A percentile compares a stretch with the other conserved stretches of the same genome.
Evolutionary conservation across 2,797 vertebrate genomes (phyloP).

Genomic region (Dermochelys coriacea): DNA sequence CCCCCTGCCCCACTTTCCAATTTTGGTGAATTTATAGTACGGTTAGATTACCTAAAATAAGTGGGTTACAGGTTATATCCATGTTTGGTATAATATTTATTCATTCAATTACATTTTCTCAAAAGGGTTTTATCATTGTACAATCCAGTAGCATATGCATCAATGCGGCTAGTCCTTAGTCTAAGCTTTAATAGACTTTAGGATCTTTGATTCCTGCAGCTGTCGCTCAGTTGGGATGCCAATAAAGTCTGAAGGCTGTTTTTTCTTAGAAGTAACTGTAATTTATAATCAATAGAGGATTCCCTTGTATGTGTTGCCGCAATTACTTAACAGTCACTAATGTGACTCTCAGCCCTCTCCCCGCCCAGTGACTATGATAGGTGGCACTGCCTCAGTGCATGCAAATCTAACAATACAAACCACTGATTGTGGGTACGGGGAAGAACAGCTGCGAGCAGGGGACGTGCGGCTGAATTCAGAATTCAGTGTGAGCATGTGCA

Average conservation of each 20-base stretch:
- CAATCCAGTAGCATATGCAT: background rate
- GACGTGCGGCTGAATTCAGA: background rate
- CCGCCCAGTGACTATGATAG: background rate
- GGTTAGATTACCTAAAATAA: slow-evolving; percentile 34
- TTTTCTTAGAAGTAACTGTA: slow-evolving; percentile 16
- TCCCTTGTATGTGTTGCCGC: background rate
- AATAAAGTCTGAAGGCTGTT: slow-evolving; percentile 27
- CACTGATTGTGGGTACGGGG: background rate
- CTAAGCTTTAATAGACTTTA: slow-evolving; percentile 23
- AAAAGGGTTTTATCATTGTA: slow-evolving; percentile 6
- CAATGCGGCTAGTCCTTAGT: background rate
- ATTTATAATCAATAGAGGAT: background rate
- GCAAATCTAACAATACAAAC: background rate
- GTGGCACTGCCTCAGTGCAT: background rate
- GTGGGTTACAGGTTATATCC: slow-evolving; percentile 34
- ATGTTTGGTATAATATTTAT: slow-evolving; percentile 46
- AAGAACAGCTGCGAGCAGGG: background rate
- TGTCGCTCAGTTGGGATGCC: background rate
- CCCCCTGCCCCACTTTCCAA: background rate
- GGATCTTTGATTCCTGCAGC: slow-evolving; percentile 2
- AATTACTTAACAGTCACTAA: background rate
- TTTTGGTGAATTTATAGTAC: slow-evolving; percentile 32
- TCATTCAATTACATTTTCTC: slow-evolving; percentile 28
- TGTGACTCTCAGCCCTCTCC: background rate
- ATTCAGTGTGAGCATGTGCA: background rate